These are phyloP conservation scores for Melanocharis versteri DNA, from an alignment of 2,113 vertebrate species.

Conservation along the genomic window DNA sequence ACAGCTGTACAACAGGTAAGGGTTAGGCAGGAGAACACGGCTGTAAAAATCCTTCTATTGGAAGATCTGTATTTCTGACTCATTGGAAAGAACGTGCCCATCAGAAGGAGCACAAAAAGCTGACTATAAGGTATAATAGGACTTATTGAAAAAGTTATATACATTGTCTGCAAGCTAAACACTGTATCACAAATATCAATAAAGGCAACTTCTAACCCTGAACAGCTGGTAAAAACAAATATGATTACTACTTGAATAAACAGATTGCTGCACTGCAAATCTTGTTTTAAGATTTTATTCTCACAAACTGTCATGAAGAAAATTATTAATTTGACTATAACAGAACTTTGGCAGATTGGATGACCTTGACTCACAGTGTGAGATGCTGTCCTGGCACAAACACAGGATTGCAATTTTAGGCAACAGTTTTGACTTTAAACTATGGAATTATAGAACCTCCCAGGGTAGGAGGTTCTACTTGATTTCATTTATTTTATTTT, in stretches of 20 bases:
- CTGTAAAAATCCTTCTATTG: background rate
- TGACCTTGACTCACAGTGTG: background rate
- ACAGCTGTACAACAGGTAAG: background rate
- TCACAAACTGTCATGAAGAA: background rate
- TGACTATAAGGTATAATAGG: background rate
- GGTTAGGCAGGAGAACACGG: background rate
- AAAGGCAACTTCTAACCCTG: background rate
- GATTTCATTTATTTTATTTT: background rate
- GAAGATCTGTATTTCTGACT: background rate
- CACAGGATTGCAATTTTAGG: background rate
- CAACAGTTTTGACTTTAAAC: background rate
- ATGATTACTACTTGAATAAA: background rate
- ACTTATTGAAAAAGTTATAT: background rate
- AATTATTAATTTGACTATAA: background rate
- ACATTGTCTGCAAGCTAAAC: background rate
- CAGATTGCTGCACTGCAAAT: background rate
- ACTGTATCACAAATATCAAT: background rate
- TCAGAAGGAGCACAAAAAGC: background rate
- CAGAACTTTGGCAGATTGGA: background rate
- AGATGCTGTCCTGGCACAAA: background rate
- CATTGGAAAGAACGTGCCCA: background rate
- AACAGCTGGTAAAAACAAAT: background rate
- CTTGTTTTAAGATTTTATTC: background rate
- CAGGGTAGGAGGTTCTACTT: background rate
- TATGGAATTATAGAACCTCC: background rate